Evolutionary conservation across 2,888 invertebrate genomes (phyloP).

Genomic region (Rugalucina vietnamica): DNA sequence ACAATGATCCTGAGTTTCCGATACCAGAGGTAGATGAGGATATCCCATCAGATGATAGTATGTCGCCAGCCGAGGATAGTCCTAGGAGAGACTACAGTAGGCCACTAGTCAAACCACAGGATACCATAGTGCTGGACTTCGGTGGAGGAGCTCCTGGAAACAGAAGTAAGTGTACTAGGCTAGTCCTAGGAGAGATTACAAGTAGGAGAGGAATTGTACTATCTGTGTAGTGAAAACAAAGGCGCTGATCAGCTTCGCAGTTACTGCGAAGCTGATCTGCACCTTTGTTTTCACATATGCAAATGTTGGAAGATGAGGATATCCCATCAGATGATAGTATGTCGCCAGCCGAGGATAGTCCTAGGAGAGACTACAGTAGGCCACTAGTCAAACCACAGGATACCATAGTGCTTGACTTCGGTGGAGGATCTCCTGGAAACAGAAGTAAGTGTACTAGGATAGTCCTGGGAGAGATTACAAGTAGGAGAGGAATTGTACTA

Average conservation of each 20-base stretch:
- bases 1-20: conserved; percentile 67
- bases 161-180: conserved; percentile 62
- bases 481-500: too few relatives aligned
- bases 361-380: conserved; percentile 48
- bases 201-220: too few relatives aligned
- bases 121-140: conserved; percentile 80
- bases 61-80: not conserved
- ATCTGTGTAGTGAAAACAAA: too few relatives aligned
- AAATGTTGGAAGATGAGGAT: too few relatives aligned
- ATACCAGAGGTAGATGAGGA: conserved; percentile 72
- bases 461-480: too few relatives aligned
- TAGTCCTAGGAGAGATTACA: too few relatives aligned
- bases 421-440: conserved; percentile 60
- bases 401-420: conserved; percentile 80
- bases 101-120: conserved; percentile 70
- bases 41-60: not conserved
- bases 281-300: too few relatives aligned
- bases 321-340: conserved; percentile 47
- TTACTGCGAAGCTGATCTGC: too few relatives aligned
- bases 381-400: conserved; percentile 73
- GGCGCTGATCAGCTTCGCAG: too few relatives aligned
- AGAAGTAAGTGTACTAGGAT: conserved; percentile 54
- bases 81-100: conserved; percentile 44
- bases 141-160: conserved; percentile 63
- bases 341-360: conserved; percentile 52